Evolutionary conservation across 2,888 invertebrate species (phyloP).

Genomic region (Molanna angustata): DNA sequence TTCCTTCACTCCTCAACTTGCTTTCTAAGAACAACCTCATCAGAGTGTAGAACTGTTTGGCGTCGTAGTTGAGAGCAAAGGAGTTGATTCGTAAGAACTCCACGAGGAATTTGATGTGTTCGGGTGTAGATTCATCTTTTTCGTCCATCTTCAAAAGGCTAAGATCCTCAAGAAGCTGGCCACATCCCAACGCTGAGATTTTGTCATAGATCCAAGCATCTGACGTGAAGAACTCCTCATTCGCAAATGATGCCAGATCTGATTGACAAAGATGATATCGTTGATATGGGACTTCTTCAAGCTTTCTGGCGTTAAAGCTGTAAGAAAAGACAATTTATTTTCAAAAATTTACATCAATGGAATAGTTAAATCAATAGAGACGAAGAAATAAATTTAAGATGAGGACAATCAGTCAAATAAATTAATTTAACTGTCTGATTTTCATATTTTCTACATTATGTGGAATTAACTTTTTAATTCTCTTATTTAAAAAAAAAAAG

Average conservation of each 20-base stretch:
- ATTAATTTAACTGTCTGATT: too few species aligned
- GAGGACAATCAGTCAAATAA: too few species aligned
- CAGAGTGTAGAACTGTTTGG: slow-evolving; percentile 77
- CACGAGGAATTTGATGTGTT: slow-evolving; percentile 58
- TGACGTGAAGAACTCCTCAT: slow-evolving; percentile 69
- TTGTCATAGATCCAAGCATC: slow-evolving; percentile 78
- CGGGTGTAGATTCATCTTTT: slow-evolving; percentile 43
- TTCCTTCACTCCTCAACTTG: slow-evolving; percentile 19
- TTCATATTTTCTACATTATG: too few species aligned
- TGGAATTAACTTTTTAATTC: too few species aligned
- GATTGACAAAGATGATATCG: slow-evolving; percentile 60
- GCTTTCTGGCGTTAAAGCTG: slow-evolving; percentile 76
- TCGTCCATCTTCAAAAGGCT: slow-evolving; percentile 51
- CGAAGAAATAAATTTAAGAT: too few species aligned
- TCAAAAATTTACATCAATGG: not conserved
- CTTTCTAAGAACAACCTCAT: slow-evolving; percentile 35
- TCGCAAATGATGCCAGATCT: slow-evolving; percentile 57
- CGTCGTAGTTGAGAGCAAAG: slow-evolving; percentile 74
- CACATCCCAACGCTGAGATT: slow-evolving; percentile 72
- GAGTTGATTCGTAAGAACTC: slow-evolving; percentile 70
- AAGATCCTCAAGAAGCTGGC: slow-evolving; percentile 75
- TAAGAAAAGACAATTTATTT: slow-evolving; percentile 33
- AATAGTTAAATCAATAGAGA: too few species aligned
- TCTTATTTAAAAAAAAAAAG: too few species aligned
- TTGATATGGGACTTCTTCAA: slow-evolving; percentile 81